phyloP scores from a whole-genome alignment of 2,113 vertebrate genomes.

The Pachypanchax playfairii region DNA sequence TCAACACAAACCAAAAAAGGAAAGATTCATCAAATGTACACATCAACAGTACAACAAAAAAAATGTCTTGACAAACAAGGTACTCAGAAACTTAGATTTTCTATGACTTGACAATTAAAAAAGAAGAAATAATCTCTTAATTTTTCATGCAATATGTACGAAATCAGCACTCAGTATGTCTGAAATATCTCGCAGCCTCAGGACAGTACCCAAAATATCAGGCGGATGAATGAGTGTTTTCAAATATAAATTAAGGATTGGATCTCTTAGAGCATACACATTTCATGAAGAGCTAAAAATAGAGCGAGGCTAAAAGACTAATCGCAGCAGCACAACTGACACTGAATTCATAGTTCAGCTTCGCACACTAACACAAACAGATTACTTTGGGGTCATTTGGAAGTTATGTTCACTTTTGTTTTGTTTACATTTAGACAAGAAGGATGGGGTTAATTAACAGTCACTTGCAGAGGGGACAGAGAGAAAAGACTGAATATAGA shows the following conservation, averaged over 20 bases:
- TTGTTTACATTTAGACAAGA: background rate
- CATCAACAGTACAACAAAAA: too few relatives aligned
- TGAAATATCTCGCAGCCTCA: constrained; percentile 1
- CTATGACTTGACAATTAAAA: background rate
- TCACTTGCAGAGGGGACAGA: constrained; percentile 11
- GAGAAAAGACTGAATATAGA: constrained; percentile 1
- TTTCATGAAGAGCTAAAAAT: constrained; percentile 39
- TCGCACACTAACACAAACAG: background rate
- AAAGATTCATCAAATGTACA: too few relatives aligned
- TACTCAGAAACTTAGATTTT: too few relatives aligned
- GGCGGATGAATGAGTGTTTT: constrained; percentile 3
- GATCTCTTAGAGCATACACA: constrained; percentile 7
- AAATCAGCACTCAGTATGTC: background rate
- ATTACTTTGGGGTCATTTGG: background rate
- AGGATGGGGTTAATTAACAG: constrained; percentile 10
- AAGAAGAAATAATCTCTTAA: background rate
- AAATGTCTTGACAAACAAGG: too few relatives aligned
- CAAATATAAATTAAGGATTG: constrained; percentile 12
- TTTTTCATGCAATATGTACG: background rate
- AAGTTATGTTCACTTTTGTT: background rate
- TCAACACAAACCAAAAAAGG: too few relatives aligned
- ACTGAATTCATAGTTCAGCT: constrained; percentile 10
- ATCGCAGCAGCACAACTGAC: background rate
- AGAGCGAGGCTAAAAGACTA: constrained; percentile 1
- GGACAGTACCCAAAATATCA: constrained; percentile 6